Conservation (phyloP, 1,140 invertebrate species). For the Cherax destructor region DNA sequence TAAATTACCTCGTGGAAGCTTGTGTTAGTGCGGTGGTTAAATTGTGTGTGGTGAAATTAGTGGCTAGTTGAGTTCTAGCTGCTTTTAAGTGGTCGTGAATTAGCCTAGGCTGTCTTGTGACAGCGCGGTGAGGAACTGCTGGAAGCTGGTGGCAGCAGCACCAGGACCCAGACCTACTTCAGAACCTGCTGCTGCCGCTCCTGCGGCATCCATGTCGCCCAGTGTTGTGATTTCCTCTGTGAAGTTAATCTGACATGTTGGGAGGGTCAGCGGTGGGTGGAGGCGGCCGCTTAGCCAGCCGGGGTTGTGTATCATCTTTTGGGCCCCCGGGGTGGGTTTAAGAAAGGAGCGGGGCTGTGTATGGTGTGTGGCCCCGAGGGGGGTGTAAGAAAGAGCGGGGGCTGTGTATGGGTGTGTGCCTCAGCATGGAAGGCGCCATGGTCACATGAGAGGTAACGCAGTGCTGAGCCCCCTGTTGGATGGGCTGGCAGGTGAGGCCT, state of each 20-base stretch:
- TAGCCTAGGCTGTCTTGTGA: not conserved
- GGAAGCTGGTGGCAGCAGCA: not conserved
- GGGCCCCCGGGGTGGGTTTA: no score
- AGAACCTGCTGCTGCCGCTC: not conserved
- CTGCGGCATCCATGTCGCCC: not conserved
- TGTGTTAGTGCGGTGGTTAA: not conserved
- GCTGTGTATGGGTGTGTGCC: not conserved
- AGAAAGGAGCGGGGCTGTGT: not conserved
- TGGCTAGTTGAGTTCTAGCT: not conserved
- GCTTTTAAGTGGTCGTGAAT: not conserved
- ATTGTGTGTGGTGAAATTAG: not conserved
- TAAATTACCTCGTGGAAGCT: not conserved
- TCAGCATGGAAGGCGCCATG: not conserved
- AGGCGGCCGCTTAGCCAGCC: no score
- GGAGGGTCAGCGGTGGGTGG: no score
- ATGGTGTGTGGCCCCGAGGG: not conserved
- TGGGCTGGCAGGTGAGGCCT: constrained; percentile 22
- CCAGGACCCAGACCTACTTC: not conserved
- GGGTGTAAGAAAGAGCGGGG: not conserved
- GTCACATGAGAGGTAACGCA: constrained; percentile 25
- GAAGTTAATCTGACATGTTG: not conserved
- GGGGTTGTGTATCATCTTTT: no score
- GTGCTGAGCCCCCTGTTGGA: constrained; percentile 15
- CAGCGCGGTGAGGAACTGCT: not conserved
- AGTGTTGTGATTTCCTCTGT: not conserved